Conservation (phyloP, 2,888 invertebrate genomes). For the Orchestes rusci region DNA sequence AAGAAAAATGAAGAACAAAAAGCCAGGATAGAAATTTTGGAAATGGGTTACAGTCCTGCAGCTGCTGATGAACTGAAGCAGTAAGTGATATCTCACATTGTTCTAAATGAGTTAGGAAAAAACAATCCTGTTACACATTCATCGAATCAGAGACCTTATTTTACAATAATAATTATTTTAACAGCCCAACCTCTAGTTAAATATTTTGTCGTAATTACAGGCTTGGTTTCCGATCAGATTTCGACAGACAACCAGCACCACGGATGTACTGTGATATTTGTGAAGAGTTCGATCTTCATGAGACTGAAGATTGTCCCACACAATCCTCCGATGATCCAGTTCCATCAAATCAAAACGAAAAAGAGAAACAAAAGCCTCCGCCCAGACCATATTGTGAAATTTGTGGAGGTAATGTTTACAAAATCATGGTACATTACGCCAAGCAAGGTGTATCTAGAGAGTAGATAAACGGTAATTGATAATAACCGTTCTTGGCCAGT, state of each 20-base stretch:
- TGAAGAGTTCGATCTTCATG: conserved; percentile 92
- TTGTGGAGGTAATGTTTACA: conserved; percentile 72
- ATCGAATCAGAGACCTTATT: too few relatives aligned
- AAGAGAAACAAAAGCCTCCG: conserved; percentile 38
- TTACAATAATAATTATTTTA: conserved; percentile 2
- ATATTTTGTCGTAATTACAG: conserved; percentile 28
- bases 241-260: conserved; percentile 49
- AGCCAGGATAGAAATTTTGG: conserved; percentile 71
- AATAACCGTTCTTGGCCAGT: too few relatives aligned
- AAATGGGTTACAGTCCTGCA: conserved; percentile 51
- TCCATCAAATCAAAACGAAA: conserved; percentile 38
- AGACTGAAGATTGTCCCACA: conserved; percentile 93
- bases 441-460: neutral
- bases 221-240: conserved; percentile 29
- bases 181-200: neutral
- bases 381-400: conserved; percentile 83
- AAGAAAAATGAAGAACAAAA: conserved; percentile 81
- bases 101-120: neutral
- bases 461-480: too few relatives aligned
- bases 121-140: neutral
- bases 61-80: conserved; percentile 42
- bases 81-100: conserved; percentile 36
- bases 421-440: conserved; percentile 3
- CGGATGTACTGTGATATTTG: conserved; percentile 96
- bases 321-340: conserved; percentile 56